Base-by-base conservation (phyloP, 2,797 vertebrate species). In the Acipenser ruthenus region DNA sequence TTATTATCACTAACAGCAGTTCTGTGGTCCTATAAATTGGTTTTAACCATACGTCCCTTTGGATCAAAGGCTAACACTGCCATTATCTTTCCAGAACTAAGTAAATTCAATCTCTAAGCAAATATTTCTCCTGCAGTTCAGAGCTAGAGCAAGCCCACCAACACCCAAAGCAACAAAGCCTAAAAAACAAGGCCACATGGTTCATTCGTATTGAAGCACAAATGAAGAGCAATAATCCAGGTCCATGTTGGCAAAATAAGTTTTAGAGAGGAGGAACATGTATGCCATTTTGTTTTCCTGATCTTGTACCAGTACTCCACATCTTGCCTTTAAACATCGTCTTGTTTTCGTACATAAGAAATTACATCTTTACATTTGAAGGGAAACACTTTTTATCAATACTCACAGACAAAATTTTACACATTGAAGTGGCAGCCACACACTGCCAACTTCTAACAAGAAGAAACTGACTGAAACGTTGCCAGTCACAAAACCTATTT, bases 341-440 rank as follows among this genome's bases (percentile, higher is more conserved):
- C 10, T 55, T 52, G 60, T 66, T 70, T 63, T 60, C 75, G 71
- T 72, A 77, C 68, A 67, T 76, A 70, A 76, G 78, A 75, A 76
- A 76, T 76, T 73, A 78, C 70, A 78, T 72, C 67, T 69, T 68
- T 76, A 79, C 72, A 77, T 68, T 67, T 71, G 70, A 68, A 78
- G 69, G 62, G 69, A 69, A 68, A 72, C 67, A 66, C 62, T 47
- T 69, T 71, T n/a, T 62, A 62, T 73, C 68, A 68, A 79, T 77
- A 79, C 68, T 76, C 69, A 83, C 73, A 86, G 80, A 83, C 80
- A 83, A 74, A 80, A 87, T 82, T 88, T 83, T 84, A 87, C 82
- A 88, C 72, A 77, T 78, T 62, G 60, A 62, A 58, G 60, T 23
- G 23, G 80, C 81, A 75, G 73, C 81, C 75, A n/a, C 52, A 23